These are phyloP conservation scores for Sabatieria punctata DNA, from an alignment of 2,888 invertebrate genomes.

Conservation along the genomic window DNA sequence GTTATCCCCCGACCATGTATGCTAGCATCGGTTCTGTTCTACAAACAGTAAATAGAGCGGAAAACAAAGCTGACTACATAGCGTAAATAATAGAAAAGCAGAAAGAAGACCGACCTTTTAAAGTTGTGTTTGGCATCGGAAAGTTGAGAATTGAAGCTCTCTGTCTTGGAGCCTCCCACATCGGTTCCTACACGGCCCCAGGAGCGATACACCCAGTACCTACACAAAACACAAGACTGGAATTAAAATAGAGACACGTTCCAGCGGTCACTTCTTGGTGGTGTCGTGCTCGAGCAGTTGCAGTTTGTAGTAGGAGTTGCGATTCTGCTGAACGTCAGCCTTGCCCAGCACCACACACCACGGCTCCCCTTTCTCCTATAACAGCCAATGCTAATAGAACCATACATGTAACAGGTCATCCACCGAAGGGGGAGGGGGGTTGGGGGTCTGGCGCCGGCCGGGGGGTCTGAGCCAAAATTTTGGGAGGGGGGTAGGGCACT, in stretches of 20 bases:
- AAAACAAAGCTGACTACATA: background rate
- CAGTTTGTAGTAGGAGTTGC: slow-evolving; percentile 85
- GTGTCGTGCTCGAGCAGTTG: slow-evolving; percentile 65
- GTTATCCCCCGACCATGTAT: no score
- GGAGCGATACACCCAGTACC: slow-evolving; percentile 62
- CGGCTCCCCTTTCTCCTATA: slow-evolving; percentile 35
- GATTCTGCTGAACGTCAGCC: slow-evolving; percentile 66
- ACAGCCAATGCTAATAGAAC: no score
- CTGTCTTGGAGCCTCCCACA: slow-evolving; percentile 47
- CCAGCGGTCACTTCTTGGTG: slow-evolving; percentile 31
- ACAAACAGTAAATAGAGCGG: background rate
- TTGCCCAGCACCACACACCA: slow-evolving; percentile 63
- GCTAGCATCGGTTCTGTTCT: no score
- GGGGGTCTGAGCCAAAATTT: no score
- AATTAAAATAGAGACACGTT: no score
- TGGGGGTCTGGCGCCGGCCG: no score
- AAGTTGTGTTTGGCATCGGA: slow-evolving; percentile 19
- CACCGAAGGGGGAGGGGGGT: no score
- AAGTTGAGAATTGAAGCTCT: slow-evolving; percentile 17
- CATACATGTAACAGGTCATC: no score
- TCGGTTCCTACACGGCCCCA: slow-evolving; percentile 96
- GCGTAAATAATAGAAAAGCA: background rate
- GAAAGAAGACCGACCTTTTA: slow-evolving; percentile 10
- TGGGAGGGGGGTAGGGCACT: no score
- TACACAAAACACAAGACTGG: slow-evolving; percentile 13